phyloP scores from a whole-genome alignment of 2,797 vertebrate species.

The Chelon auratus region DNA sequence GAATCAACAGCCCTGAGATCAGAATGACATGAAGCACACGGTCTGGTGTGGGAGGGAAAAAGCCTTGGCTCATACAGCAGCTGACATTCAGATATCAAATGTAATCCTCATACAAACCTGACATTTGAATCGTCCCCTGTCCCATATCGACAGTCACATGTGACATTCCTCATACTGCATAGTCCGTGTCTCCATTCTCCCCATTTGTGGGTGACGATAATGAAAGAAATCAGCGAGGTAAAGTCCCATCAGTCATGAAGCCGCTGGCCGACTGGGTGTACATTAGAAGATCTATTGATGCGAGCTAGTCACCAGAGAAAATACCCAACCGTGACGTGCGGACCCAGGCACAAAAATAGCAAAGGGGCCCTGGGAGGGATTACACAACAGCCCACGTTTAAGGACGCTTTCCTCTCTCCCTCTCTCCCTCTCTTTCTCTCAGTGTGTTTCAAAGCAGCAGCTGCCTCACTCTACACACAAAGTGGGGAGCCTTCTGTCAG shows the following conservation, averaged over 20 bases:
- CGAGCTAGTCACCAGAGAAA: slow-evolving; percentile 99
- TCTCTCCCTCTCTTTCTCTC: slow-evolving; percentile 19
- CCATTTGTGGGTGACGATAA: slow-evolving; percentile 77
- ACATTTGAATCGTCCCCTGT: slow-evolving; percentile 86
- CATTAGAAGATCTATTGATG: slow-evolving; percentile 99
- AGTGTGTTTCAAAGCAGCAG: slow-evolving; percentile 64
- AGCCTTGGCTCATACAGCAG: slow-evolving; percentile 56
- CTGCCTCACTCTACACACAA: slow-evolving; percentile 60
- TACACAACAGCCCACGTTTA: slow-evolving; percentile 98
- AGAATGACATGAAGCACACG: slow-evolving; percentile 54
- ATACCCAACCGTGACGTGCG: slow-evolving; percentile 99
- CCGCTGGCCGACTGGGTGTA: slow-evolving; percentile 92
- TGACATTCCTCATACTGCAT: slow-evolving; percentile 89
- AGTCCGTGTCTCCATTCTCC: slow-evolving; percentile 89
- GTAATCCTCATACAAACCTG: slow-evolving; percentile 90
- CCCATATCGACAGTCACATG: slow-evolving; percentile 91
- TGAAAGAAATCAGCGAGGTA: slow-evolving; percentile 79
- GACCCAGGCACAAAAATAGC: slow-evolving; percentile 99
- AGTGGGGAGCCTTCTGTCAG: slow-evolving; percentile 57
- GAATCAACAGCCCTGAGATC: slow-evolving; percentile 54
- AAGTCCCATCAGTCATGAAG: slow-evolving; percentile 94
- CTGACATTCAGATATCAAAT: slow-evolving; percentile 77
- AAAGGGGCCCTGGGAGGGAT: slow-evolving; percentile 98
- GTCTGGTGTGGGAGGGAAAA: slow-evolving; percentile 39
- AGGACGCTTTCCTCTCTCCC: slow-evolving; percentile 88